These are phyloP conservation scores for Epinephelus lanceolatus DNA, from an alignment of 2,113 vertebrate species.

Conservation along the genomic window DNA sequence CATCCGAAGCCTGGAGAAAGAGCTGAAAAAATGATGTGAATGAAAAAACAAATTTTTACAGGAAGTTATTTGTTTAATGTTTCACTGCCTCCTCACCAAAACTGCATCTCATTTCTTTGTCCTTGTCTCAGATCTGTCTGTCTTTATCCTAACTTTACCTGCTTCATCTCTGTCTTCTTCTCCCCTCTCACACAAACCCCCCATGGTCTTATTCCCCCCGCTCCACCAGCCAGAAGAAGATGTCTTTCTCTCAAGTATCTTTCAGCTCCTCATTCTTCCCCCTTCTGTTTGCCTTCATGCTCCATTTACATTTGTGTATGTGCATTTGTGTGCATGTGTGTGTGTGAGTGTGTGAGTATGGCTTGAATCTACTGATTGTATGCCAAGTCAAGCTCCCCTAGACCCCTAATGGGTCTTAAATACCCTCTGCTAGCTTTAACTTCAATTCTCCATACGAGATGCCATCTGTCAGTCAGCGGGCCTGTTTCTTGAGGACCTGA, in stretches of 20 bases:
- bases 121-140: not conserved
- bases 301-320: conserved; percentile 64
- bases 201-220: conserved; percentile 7
- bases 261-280: conserved; percentile 61
- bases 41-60: not conserved
- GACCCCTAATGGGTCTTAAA: conserved; percentile 80
- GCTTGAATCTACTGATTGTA: conserved; percentile 48
- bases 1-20: not conserved
- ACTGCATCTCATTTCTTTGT: not conserved
- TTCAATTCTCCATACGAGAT: conserved; percentile 55
- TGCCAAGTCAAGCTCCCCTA: conserved; percentile 72
- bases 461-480: conserved; percentile 78
- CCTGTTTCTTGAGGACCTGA: conserved; percentile 29
- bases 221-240: conserved; percentile 25
- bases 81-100: not conserved
- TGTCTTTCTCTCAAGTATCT: conserved; percentile 49
- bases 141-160: not conserved
- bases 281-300: conserved; percentile 69
- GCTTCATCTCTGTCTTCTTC: not conserved
- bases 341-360: conserved; percentile 47
- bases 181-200: not conserved
- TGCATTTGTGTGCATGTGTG: conserved; percentile 34
- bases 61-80: not conserved
- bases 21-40: not conserved
- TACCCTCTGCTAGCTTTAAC: conserved; percentile 68